A percentile compares a stretch with the other conserved stretches of the same genome.
phyloP scores from a whole-genome alignment of 2,113 vertebrate genomes.

The Anguilla rostrata region DNA sequence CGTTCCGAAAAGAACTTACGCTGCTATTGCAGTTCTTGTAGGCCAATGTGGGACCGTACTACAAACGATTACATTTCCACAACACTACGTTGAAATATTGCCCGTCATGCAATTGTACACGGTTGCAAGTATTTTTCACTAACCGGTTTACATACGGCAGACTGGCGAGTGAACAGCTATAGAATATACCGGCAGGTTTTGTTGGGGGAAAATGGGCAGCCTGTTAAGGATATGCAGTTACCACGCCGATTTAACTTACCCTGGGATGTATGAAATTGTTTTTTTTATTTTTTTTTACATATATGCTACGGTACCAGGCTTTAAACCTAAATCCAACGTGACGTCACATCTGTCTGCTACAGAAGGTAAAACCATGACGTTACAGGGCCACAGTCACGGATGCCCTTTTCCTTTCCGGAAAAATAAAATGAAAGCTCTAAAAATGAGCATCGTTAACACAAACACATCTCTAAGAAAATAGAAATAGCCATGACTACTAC shows the following conservation, averaged over 20 bases:
- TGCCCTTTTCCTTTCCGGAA: neutral
- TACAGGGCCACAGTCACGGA: neutral
- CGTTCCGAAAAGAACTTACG: conserved; percentile 43
- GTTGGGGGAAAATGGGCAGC: neutral
- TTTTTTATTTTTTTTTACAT: neutral
- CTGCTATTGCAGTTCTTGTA: neutral
- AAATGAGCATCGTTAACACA: neutral
- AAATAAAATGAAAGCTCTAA: neutral
- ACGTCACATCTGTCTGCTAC: neutral
- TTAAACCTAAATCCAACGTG: neutral
- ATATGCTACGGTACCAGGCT: neutral
- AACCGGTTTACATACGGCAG: neutral
- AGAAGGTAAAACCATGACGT: neutral
- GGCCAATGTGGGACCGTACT: neutral
- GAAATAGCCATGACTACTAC: neutral
- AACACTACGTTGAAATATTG: neutral
- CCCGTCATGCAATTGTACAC: conserved; percentile 81
- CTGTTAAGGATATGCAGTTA: neutral
- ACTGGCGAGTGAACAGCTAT: neutral
- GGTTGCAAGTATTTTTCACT: neutral
- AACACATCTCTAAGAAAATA: neutral
- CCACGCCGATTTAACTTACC: neutral
- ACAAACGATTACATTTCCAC: neutral
- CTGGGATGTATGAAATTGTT: neutral
- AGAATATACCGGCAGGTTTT: neutral